Conservation (phyloP, 2,797 vertebrate genomes). For the Gallinago stenura region DNA sequence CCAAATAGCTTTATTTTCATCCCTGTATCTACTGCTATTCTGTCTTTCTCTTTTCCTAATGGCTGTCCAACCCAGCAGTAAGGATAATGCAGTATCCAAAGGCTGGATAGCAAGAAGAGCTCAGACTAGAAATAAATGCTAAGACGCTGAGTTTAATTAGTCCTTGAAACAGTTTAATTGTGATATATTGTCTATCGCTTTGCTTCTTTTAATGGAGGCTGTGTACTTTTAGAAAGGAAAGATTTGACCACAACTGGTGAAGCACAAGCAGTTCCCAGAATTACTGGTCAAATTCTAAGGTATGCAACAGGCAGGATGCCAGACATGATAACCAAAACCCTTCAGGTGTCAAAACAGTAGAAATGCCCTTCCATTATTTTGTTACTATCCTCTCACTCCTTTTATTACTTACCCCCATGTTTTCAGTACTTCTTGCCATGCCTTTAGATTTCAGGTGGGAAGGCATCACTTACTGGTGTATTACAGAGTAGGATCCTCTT, state of each 20-base stretch:
- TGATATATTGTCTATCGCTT: background rate
- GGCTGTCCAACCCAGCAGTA: background rate
- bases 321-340: background rate
- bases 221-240: background rate
- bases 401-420: background rate
- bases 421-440: background rate
- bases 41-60: background rate
- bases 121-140: constrained; percentile 14
- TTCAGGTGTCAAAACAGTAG: background rate
- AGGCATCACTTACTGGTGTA: background rate
- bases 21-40: background rate
- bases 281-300: background rate
- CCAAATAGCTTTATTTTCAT: background rate
- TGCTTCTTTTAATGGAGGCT: constrained; percentile 26
- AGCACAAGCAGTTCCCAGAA: background rate
- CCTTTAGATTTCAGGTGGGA: background rate
- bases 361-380: background rate
- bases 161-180: constrained; percentile 29
- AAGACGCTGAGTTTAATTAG: background rate
- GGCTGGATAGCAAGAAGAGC: background rate
- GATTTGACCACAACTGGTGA: background rate
- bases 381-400: background rate
- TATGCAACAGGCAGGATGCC: background rate
- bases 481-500: background rate
- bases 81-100: background rate